Evolutionary conservation across 2,113 vertebrate species (phyloP).

Genomic region (Oncorhynchus gorbuscha): DNA sequence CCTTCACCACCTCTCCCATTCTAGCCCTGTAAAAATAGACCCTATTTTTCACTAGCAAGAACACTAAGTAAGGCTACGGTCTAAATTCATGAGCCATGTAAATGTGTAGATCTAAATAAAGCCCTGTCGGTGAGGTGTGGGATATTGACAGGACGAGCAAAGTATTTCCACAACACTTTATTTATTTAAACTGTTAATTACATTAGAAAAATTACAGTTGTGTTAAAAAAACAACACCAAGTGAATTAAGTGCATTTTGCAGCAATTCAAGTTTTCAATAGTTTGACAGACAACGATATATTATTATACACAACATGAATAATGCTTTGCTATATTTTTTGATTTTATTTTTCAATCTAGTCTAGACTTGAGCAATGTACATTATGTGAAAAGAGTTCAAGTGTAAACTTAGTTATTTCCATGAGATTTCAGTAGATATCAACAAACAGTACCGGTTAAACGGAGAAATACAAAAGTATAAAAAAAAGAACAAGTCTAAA

Average conservation of each 20-base stretch:
- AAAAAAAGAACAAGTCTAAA: constrained; percentile 51
- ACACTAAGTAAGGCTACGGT: constrained; percentile 43
- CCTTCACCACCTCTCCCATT: constrained; percentile 37
- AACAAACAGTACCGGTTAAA: constrained; percentile 39
- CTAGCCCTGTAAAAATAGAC: constrained; percentile 50
- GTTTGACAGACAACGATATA: constrained; percentile 27
- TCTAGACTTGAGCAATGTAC: constrained; percentile 20
- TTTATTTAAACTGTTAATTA: constrained; percentile 53
- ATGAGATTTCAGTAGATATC: constrained; percentile 28
- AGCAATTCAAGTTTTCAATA: constrained; percentile 56
- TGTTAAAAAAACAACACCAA: constrained; percentile 16
- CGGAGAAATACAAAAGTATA: constrained; percentile 54
- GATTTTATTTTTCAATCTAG: neutral
- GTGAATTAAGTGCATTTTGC: constrained; percentile 34
- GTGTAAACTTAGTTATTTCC: constrained; percentile 30
- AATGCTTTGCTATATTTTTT: constrained; percentile 10
- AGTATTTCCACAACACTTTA: constrained; percentile 41
- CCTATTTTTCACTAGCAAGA: constrained; percentile 11
- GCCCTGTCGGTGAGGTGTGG: neutral
- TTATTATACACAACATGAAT: constrained; percentile 30
- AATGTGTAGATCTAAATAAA: constrained; percentile 14
- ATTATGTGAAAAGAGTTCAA: constrained; percentile 17
- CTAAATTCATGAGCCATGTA: constrained; percentile 24
- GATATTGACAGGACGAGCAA: neutral
- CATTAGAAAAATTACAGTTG: constrained; percentile 31